Evolutionary conservation across 2,888 invertebrate genomes (phyloP).

Genomic region (Formica aserva): DNA sequence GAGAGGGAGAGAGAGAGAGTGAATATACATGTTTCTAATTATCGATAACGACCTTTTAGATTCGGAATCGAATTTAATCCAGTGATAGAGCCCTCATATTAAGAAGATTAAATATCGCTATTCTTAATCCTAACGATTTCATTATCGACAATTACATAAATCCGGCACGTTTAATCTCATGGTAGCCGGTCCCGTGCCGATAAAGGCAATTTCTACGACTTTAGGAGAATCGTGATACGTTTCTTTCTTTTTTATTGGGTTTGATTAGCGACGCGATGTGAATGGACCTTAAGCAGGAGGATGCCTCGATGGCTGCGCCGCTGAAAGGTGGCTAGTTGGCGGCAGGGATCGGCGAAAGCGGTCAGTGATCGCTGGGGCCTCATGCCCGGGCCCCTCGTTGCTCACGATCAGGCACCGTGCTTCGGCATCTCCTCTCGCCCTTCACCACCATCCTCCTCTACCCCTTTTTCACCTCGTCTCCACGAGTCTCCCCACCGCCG

Average conservation of each 20-base stretch:
- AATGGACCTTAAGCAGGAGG: conserved; percentile 76
- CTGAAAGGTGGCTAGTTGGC: conserved; percentile 78
- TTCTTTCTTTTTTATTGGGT: conserved; percentile 63
- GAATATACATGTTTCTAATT: conserved; percentile 31
- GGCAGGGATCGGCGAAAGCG: conserved; percentile 77
- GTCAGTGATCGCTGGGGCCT: conserved; percentile 80
- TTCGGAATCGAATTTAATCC: conserved; percentile 20
- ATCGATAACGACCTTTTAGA: conserved; percentile 16
- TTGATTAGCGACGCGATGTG: conserved; percentile 76
- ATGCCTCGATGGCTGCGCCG: conserved; percentile 77
- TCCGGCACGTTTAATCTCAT: conserved; percentile 38
- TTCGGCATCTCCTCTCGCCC: conserved; percentile 51
- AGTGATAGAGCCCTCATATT: neutral
- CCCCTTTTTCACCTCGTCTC: conserved; percentile 51
- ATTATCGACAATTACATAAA: conserved; percentile 55
- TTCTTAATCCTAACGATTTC: conserved; percentile 44
- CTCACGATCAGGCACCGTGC: conserved; percentile 73
- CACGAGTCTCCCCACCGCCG: conserved; percentile 30
- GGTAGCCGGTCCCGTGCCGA: conserved; percentile 52
- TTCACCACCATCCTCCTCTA: neutral
- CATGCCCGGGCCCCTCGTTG: conserved; percentile 73
- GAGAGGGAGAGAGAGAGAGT: neutral
- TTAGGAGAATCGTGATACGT: conserved; percentile 61
- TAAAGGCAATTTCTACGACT: conserved; percentile 70
- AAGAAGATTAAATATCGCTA: conserved; percentile 32